Conservation (phyloP, 2,888 invertebrate genomes). For the Dromius quadrimaculatus region DNA sequence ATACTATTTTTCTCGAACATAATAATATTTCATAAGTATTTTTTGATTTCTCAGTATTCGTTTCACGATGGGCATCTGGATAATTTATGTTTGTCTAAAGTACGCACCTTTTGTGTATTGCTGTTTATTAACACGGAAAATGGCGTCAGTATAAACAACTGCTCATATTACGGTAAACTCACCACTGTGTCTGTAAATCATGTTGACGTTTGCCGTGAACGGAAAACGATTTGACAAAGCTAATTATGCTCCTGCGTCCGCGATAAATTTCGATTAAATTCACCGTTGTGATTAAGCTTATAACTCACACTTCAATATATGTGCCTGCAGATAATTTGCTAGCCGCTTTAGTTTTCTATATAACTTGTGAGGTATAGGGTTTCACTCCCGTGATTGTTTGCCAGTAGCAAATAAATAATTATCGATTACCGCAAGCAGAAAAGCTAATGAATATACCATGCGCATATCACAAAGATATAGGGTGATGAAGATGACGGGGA, state of each 20-base stretch:
- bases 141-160: conserved; percentile 10
- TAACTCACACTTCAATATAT: conserved; percentile 35
- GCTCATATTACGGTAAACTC: background rate
- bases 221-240: conserved; percentile 26
- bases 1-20: conserved; percentile 45
- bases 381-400: too few relatives aligned
- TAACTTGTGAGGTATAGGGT: background rate
- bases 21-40: conserved; percentile 44
- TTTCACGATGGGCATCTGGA: conserved; percentile 39
- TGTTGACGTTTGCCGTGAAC: conserved; percentile 8
- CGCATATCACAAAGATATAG: too few relatives aligned
- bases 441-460: too few relatives aligned
- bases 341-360: background rate
- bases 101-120: conserved; percentile 24
- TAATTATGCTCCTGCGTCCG: conserved; percentile 19
- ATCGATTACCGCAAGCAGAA: too few relatives aligned
- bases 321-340: conserved; percentile 14
- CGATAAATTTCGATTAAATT: conserved; percentile 26
- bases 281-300: conserved; percentile 7
- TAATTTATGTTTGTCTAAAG: conserved; percentile 41
- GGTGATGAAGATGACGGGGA: too few relatives aligned
- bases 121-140: conserved; percentile 27
- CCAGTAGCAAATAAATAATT: too few relatives aligned
- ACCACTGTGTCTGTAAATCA: conserved; percentile 27
- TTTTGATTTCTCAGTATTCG: conserved; percentile 40